Conservation (phyloP, 1,140 invertebrate genomes). For the Drosophila ogumai region DNA sequence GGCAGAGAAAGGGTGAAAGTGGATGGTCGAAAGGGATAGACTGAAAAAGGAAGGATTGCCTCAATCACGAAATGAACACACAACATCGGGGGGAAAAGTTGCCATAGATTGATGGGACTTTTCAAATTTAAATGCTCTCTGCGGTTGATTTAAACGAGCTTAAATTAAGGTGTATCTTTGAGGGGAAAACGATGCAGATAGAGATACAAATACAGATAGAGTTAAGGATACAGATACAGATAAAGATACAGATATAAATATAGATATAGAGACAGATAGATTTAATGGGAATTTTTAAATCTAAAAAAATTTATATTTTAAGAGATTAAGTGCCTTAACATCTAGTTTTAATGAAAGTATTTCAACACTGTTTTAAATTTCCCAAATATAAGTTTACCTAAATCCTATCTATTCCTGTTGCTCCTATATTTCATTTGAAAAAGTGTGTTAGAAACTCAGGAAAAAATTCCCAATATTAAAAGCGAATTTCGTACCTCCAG, state of each 20-base stretch:
- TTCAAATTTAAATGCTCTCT: constrained; percentile 33
- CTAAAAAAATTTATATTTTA: too few relatives aligned
- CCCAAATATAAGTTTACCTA: not conserved
- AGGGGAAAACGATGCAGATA: not conserved
- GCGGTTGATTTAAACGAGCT: constrained; percentile 13
- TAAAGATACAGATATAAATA: too few relatives aligned
- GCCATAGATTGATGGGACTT: constrained; percentile 33
- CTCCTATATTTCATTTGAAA: not conserved
- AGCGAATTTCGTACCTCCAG: constrained; percentile 23
- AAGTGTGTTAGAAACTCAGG: not conserved
- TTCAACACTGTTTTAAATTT: not conserved
- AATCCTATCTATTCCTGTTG: fast-evolving
- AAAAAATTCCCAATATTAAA: constrained; percentile 21
- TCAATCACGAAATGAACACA: constrained; percentile 69
- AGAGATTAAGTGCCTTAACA: not conserved
- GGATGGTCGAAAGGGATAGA: not conserved
- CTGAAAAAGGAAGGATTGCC: constrained; percentile 42
- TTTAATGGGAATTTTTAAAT: not conserved
- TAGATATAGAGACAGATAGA: too few relatives aligned
- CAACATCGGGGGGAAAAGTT: constrained; percentile 11
- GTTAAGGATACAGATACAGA: not conserved
- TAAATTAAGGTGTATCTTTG: constrained; percentile 9
- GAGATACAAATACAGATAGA: not conserved
- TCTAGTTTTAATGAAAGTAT: not conserved
- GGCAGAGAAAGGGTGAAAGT: constrained; percentile 14